Evolutionary conservation across 2,113 vertebrate genomes (phyloP).

Genomic region (Propithecus coquereli): DNA sequence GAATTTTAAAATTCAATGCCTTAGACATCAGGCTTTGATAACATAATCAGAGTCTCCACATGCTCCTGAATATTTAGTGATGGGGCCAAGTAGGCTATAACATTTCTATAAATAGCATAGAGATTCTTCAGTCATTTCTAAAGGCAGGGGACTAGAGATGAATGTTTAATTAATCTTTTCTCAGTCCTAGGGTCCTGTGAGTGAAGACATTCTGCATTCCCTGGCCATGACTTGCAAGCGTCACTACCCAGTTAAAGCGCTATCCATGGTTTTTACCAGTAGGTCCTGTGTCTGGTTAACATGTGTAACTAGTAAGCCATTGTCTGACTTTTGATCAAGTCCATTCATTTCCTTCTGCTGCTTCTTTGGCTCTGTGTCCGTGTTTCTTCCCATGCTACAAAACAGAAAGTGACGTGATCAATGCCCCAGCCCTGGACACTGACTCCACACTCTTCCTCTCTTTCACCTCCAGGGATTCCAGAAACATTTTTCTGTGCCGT

Average conservation of each 20-base stretch:
- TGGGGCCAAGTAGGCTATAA: not conserved
- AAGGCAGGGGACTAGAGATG: not conserved
- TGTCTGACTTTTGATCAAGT: slow-evolving; percentile 34
- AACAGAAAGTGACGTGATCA: slow-evolving; percentile 49
- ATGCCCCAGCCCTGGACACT: too few species aligned
- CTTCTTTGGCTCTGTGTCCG: not conserved
- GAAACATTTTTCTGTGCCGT: not conserved
- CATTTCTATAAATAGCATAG: not conserved
- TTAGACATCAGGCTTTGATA: not conserved
- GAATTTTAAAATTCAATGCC: not conserved
- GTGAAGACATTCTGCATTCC: not conserved
- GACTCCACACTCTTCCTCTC: not conserved
- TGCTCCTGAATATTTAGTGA: not conserved
- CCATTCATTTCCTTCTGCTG: not conserved
- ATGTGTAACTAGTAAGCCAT: slow-evolving; percentile 70
- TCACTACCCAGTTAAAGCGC: not conserved
- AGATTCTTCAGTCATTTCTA: not conserved
- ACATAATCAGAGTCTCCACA: not conserved
- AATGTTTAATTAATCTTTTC: not conserved
- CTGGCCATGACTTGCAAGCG: not conserved
- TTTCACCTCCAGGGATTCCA: not conserved
- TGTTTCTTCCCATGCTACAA: slow-evolving; percentile 64
- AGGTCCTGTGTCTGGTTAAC: slow-evolving; percentile 77
- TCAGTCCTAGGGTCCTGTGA: not conserved
- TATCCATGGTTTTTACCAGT: slow-evolving; percentile 75